phyloP scores from a whole-genome alignment of 2,888 invertebrate species.

The Campopleginae sp. region DNA sequence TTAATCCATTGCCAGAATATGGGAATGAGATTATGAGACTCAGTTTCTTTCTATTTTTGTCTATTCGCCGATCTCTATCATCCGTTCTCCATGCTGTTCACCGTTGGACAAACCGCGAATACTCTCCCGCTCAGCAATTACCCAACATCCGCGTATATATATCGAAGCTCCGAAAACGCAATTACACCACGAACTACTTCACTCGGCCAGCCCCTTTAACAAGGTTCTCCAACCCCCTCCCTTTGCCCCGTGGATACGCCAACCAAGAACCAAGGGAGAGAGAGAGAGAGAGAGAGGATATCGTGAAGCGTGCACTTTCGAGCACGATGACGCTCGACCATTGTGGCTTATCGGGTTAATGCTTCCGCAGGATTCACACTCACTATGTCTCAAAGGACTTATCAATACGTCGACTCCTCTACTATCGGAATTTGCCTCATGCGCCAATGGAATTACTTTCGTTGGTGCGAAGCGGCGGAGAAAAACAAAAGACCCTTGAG shows the following conservation, averaged over 20 bases:
- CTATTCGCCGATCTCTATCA: conserved; percentile 24
- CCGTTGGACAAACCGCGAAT: conserved; percentile 27
- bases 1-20: conserved; percentile 64
- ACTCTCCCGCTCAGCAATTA: conserved; percentile 60
- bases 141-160: conserved; percentile 50
- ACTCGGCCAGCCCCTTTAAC: conserved; percentile 59
- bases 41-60: conserved; percentile 43
- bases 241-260: neutral
- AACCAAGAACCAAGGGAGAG: conserved; percentile 16
- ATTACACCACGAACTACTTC: conserved; percentile 65
- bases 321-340: conserved; percentile 36
- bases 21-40: conserved; percentile 63
- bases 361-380: conserved; percentile 53
- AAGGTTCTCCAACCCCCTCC: conserved; percentile 29
- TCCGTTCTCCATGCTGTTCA: conserved; percentile 41
- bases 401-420: conserved; percentile 42
- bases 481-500: neutral
- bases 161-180: conserved; percentile 58
- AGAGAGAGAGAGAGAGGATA: conserved; percentile 31
- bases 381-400: conserved; percentile 49
- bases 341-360: conserved; percentile 56
- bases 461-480: neutral
- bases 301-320: conserved; percentile 30
- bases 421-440: conserved; percentile 20
- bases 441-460: conserved; percentile 8